Evolutionary conservation across 2,888 invertebrate species (phyloP).

Genomic region (Eilema griseolum): DNA sequence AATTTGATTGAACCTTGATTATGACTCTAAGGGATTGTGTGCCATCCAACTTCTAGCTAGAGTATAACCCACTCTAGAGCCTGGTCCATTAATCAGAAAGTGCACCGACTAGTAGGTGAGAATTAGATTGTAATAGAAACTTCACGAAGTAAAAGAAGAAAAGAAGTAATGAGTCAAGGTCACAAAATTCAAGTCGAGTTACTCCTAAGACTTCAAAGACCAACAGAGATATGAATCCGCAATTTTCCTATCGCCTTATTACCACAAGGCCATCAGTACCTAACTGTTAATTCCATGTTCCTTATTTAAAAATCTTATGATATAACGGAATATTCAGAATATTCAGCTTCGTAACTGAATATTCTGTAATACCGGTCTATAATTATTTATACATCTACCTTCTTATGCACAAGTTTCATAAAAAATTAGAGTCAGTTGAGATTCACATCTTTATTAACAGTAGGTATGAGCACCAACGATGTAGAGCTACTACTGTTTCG

Average conservation of each 20-base stretch:
- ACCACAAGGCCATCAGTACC: not conserved
- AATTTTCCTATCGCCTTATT: not conserved
- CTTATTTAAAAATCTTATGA: not conserved
- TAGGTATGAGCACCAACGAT: conserved; percentile 63
- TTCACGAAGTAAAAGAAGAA: too few species aligned
- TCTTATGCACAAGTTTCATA: conserved; percentile 18
- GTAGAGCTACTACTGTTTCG: conserved; percentile 67
- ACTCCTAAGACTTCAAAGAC: not conserved
- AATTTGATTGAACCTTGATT: too few species aligned
- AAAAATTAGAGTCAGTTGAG: conserved; percentile 51
- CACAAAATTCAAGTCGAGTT: not conserved
- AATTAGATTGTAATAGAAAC: too few species aligned
- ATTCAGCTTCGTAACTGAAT: too few species aligned
- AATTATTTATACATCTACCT: conserved; percentile 22
- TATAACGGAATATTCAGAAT: not conserved
- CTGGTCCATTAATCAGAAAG: too few species aligned
- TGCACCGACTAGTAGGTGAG: too few species aligned
- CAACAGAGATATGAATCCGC: not conserved
- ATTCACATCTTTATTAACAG: conserved; percentile 65
- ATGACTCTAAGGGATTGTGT: too few species aligned
- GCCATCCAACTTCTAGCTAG: too few species aligned
- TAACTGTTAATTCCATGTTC: not conserved
- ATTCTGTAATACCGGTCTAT: not conserved
- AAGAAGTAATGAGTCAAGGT: not conserved
- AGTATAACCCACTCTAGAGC: too few species aligned